Evolutionary conservation across 1,140 invertebrate genomes (phyloP).

Genomic region (Trinorchestia longiramus): DNA sequence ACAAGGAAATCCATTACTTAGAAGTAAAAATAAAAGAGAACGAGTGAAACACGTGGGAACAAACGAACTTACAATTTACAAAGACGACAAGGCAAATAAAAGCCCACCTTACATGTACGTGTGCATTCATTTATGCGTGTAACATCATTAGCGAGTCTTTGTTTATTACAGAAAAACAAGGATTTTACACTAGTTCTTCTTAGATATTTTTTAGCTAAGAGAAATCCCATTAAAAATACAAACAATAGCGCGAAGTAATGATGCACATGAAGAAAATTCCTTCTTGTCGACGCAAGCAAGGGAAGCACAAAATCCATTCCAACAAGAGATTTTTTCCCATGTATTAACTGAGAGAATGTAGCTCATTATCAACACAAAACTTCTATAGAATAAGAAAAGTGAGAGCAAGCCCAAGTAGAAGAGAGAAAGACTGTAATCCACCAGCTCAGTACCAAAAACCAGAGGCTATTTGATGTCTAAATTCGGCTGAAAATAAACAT

Average conservation of each 20-base stretch:
- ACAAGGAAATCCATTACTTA: not conserved
- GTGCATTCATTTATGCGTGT: not conserved
- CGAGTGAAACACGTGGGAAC: not conserved
- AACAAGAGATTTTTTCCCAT: not conserved
- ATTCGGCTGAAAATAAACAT: not conserved
- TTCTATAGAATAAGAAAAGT: not conserved
- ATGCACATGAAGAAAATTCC: not conserved
- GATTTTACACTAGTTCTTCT: not conserved
- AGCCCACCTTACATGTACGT: not conserved
- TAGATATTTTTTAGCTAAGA: not conserved
- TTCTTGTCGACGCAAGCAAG: not conserved
- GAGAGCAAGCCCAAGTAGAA: not conserved
- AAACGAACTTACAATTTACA: not conserved
- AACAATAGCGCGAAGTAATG: not conserved
- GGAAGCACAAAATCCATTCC: not conserved
- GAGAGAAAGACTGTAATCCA: not conserved
- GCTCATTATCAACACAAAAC: not conserved
- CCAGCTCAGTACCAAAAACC: not conserved
- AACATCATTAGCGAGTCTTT: not conserved
- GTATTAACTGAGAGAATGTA: not conserved
- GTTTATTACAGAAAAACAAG: not conserved
- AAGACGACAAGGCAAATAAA: not conserved
- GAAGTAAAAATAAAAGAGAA: not conserved
- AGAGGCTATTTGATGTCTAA: not conserved
- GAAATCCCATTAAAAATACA: not conserved